These are phyloP conservation scores for Drosophila kurseongensis DNA, from an alignment of 1,140 invertebrate species.

Conservation along the genomic window DNA sequence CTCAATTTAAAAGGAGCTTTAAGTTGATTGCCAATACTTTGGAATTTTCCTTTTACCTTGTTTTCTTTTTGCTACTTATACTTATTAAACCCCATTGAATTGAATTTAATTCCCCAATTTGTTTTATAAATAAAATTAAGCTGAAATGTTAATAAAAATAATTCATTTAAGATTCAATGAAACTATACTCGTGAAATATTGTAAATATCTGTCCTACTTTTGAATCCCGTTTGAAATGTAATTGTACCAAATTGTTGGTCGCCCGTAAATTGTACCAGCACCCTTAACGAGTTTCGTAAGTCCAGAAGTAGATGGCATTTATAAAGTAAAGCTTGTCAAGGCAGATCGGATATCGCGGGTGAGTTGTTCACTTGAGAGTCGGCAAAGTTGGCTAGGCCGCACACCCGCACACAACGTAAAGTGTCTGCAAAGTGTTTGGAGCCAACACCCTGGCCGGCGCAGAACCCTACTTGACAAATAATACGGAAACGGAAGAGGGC, in stretches of 20 bases:
- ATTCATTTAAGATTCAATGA: too few species aligned
- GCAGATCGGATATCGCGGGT: background rate
- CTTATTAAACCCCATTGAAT: too few species aligned
- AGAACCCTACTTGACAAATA: constrained; percentile 19
- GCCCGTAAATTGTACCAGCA: too few species aligned
- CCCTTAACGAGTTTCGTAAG: too few species aligned
- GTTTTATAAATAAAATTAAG: too few species aligned
- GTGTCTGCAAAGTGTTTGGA: constrained; percentile 34
- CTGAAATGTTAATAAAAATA: too few species aligned
- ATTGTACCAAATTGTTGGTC: too few species aligned
- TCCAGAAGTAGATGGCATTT: background rate
- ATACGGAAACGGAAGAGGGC: constrained; percentile 24
- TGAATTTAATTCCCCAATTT: too few species aligned
- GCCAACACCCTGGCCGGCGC: background rate
- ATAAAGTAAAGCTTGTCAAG: background rate
- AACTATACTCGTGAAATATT: too few species aligned
- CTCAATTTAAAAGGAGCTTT: background rate
- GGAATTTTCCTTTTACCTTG: background rate
- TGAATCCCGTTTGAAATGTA: too few species aligned
- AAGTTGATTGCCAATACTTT: background rate
- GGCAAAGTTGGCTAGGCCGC: constrained; percentile 8
- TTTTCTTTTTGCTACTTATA: too few species aligned
- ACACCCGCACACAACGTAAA: constrained; percentile 31
- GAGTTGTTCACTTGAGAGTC: constrained; percentile 12
- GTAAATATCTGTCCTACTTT: too few species aligned